A percentile compares a stretch with the other conserved stretches of the same genome.
Conservation (phyloP, 2,888 invertebrate species). For the Blastobasis adustella region DNA sequence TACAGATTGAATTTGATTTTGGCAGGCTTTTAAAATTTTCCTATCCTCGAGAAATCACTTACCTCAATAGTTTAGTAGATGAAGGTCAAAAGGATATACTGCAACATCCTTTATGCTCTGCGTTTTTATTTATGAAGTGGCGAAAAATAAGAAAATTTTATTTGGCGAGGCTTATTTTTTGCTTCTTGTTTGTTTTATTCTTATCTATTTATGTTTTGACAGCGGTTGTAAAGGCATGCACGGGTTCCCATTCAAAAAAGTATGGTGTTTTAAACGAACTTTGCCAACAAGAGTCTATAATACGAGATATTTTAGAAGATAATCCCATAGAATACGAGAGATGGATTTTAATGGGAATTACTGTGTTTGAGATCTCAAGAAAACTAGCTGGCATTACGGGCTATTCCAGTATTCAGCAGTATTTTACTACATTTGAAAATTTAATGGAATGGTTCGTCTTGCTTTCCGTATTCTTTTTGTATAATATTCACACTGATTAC, state of each 20-base stretch:
- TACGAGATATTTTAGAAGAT: conserved; percentile 81
- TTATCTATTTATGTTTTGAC: conserved; percentile 87
- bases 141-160: conserved; percentile 92
- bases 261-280: conserved; percentile 79
- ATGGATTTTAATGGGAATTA: conserved; percentile 85
- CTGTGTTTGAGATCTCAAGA: conserved; percentile 83
- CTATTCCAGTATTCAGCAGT: conserved; percentile 84
- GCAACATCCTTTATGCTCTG: conserved; percentile 89
- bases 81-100: conserved; percentile 92
- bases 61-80: conserved; percentile 89
- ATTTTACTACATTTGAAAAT: conserved; percentile 88
- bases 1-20: conserved; percentile 87
- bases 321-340: conserved; percentile 88
- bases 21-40: conserved; percentile 87
- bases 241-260: conserved; percentile 60
- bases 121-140: conserved; percentile 92
- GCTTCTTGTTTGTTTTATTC: conserved; percentile 85
- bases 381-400: conserved; percentile 88
- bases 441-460: conserved; percentile 92
- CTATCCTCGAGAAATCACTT: conserved; percentile 89
- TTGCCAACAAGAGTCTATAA: conserved; percentile 82
- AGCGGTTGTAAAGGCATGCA: conserved; percentile 82
- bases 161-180: conserved; percentile 85
- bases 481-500: conserved; percentile 84
- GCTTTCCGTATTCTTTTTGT: conserved; percentile 86